These are phyloP conservation scores for Drosophila sucinea DNA, from an alignment of 1,140 invertebrate species.

Conservation along the genomic window DNA sequence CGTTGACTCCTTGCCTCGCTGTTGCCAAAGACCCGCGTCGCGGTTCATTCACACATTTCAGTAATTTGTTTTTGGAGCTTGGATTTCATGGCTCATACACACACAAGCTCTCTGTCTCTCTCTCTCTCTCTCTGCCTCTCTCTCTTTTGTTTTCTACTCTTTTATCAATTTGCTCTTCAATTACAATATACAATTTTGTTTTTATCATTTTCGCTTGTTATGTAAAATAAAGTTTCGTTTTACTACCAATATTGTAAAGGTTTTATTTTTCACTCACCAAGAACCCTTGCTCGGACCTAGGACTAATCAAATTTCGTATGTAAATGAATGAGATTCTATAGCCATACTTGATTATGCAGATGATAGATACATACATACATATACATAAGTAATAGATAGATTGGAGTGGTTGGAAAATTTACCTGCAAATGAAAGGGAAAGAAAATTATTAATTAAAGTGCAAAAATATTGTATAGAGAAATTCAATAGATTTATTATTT, in stretches of 20 bases:
- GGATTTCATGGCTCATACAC: slow-evolving; percentile 46
- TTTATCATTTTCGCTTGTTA: not conserved
- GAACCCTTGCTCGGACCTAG: not conserved
- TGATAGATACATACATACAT: too few relatives aligned
- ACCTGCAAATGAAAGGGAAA: slow-evolving; percentile 9
- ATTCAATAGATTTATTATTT: too few relatives aligned
- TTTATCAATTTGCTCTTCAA: slow-evolving; percentile 4
- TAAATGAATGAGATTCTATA: not conserved
- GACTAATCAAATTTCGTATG: slow-evolving; percentile 9
- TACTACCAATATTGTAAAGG: slow-evolving; percentile 2
- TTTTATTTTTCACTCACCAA: not conserved
- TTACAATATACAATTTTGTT: not conserved
- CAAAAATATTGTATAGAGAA: too few relatives aligned
- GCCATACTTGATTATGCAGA: not conserved
- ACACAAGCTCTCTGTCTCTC: not conserved
- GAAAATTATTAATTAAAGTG: too few relatives aligned
- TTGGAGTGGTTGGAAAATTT: slow-evolving; percentile 12
- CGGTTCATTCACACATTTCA: slow-evolving; percentile 72
- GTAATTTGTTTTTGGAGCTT: slow-evolving; percentile 57
- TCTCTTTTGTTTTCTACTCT: not conserved
- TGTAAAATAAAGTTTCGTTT: not conserved
- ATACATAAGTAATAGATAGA: not conserved
- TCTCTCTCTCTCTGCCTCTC: not conserved
- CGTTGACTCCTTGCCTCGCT: slow-evolving; percentile 13
- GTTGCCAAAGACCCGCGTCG: slow-evolving; percentile 43